Conservation (phyloP, 2,888 invertebrate species). For the Morpho achilles region DNA sequence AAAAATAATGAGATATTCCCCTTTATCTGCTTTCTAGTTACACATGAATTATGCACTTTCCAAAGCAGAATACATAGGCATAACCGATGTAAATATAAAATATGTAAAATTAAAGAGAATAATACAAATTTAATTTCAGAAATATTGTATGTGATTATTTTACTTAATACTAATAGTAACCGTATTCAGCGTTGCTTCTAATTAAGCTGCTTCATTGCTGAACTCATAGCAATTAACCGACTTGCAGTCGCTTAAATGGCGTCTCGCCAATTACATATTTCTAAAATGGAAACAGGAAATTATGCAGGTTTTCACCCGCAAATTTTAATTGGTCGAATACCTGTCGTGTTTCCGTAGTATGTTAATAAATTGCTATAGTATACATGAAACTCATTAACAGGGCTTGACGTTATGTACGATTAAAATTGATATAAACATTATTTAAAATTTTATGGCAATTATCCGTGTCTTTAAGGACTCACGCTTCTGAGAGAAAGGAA, state of each 20-base stretch:
- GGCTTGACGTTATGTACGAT: neutral
- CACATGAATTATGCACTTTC: no score
- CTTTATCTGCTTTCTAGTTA: no score
- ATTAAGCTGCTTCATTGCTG: conserved; percentile 63
- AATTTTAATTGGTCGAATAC: conserved; percentile 33
- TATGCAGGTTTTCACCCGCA: conserved; percentile 27
- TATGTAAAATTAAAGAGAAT: no score
- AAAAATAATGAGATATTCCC: no score
- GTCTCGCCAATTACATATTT: conserved; percentile 29
- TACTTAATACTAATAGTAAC: conserved; percentile 50
- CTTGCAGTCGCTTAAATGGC: conserved; percentile 29
- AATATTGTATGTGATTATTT: conserved; percentile 42
- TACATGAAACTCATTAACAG: conserved; percentile 32
- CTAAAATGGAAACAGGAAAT: conserved; percentile 32
- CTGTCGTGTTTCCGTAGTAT: conserved; percentile 24
- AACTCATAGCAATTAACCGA: conserved; percentile 47
- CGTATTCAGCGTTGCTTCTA: conserved; percentile 58
- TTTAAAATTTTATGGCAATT: no score
- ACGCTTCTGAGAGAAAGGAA: no score
- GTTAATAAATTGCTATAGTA: conserved; percentile 36
- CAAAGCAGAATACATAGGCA: no score
- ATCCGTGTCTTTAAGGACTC: no score
- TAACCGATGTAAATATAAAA: no score
- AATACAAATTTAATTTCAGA: no score
- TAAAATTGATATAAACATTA: no score